These are phyloP conservation scores for Zoroaster sp. DNA, from an alignment of 53 echinoderm and acorn worm genomes.

Conservation along the genomic window DNA sequence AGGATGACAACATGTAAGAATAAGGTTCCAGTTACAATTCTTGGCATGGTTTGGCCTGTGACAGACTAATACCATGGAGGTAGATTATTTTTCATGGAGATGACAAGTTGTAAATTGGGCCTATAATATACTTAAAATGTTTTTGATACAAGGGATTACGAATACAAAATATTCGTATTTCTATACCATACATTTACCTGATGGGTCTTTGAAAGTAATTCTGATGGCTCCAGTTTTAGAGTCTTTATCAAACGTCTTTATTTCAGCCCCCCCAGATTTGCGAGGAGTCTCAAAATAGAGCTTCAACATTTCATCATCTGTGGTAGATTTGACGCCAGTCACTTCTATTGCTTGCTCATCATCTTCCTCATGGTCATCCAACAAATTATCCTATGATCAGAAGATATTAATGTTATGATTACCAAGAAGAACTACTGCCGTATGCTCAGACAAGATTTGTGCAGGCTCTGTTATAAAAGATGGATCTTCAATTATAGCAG, in stretches of 20 bases:
- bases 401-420: background rate
- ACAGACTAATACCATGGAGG: too few species aligned
- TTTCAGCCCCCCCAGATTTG: constrained; percentile 45
- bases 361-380: background rate
- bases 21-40: background rate
- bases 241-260: background rate
- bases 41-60: too few species aligned
- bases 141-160: too few species aligned
- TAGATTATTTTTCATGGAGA: too few species aligned
- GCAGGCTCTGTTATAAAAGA: too few species aligned
- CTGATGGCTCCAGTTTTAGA: background rate
- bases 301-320: background rate
- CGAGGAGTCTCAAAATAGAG: constrained; percentile 41
- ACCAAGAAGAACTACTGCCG: background rate
- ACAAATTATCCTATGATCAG: background rate
- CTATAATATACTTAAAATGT: too few species aligned
- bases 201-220: constrained; percentile 11
- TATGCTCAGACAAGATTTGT: too few species aligned
- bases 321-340: background rate
- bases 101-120: too few species aligned
- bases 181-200: background rate
- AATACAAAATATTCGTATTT: too few species aligned
- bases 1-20: background rate
- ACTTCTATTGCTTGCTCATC: constrained; percentile 6
- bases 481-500: too few species aligned